Evolutionary conservation across 2,888 invertebrate species (phyloP).

Genomic region (Lagria hirta): DNA sequence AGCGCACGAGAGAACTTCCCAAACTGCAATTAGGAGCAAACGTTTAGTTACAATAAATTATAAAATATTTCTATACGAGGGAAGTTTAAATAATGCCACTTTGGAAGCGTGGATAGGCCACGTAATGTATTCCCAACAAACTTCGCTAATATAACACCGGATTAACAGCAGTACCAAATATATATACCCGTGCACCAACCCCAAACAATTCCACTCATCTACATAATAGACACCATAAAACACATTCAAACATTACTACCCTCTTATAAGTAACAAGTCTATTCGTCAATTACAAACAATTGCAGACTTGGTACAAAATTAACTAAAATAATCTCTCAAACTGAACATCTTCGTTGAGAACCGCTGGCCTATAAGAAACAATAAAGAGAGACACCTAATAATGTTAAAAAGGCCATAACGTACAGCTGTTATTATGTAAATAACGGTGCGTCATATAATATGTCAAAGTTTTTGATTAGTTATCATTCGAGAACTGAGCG

Average conservation of each 20-base stretch:
- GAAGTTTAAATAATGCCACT: constrained; percentile 50
- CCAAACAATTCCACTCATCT: constrained; percentile 16
- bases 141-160: constrained; percentile 52
- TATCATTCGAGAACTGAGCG: constrained; percentile 30
- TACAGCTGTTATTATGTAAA: constrained; percentile 45
- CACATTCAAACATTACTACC: constrained; percentile 11
- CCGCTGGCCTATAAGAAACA: constrained; percentile 21
- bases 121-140: constrained; percentile 49
- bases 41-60: constrained; percentile 50
- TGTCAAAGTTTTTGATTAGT: constrained; percentile 39
- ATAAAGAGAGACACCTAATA: constrained; percentile 43
- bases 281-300: too few species aligned
- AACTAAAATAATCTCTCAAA: too few species aligned
- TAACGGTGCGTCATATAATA: constrained; percentile 37
- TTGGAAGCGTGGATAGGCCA: constrained; percentile 32
- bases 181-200: constrained; percentile 3
- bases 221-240: constrained; percentile 18
- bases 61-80: constrained; percentile 50
- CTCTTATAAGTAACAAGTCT: background rate
- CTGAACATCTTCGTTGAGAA: too few species aligned
- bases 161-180: constrained; percentile 48
- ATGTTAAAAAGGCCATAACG: constrained; percentile 45
- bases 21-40: constrained; percentile 52
- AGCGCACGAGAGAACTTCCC: constrained; percentile 33
- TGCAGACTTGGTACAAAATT: too few species aligned